Percentiles rank a stretch among this genome's conserved stretches.
Evolutionary conservation across 2,113 vertebrate species (phyloP).

Genomic region (Pseudois nayaur): DNA sequence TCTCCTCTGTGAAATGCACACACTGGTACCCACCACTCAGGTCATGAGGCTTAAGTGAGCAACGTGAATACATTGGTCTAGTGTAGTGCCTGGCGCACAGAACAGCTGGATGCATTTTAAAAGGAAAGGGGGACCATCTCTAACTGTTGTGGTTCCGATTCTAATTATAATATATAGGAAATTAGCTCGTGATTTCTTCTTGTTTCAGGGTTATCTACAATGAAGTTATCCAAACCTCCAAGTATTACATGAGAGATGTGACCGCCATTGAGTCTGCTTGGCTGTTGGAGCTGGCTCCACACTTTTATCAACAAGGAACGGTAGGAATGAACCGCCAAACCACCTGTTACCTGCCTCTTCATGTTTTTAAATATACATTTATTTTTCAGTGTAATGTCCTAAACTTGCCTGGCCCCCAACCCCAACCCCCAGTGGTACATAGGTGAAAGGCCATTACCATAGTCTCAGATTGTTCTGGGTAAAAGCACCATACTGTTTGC

Average conservation of each 20-base stretch:
- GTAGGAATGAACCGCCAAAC: constrained; percentile 78
- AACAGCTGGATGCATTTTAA: rapidly evolving
- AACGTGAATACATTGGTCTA: background rate
- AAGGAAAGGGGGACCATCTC: background rate
- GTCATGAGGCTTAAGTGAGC: background rate
- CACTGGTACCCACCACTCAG: background rate
- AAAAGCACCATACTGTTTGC: background rate
- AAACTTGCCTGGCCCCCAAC: background rate
- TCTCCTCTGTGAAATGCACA: background rate
- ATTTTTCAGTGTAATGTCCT: background rate
- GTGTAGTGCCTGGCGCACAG: background rate
- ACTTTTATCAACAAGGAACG: constrained; percentile 98
- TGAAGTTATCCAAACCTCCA: constrained; percentile 95
- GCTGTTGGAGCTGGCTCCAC: constrained; percentile 96
- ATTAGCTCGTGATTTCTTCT: background rate
- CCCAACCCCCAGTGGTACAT: background rate
- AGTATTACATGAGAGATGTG: constrained; percentile 98
- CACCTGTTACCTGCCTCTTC: background rate
- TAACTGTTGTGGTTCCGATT: background rate
- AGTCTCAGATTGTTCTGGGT: background rate
- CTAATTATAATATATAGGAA: background rate
- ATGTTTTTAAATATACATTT: background rate
- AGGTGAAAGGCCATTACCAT: background rate
- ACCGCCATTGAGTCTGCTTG: constrained; percentile 95
- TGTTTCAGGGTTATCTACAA: constrained; percentile 95